A percentile compares a stretch with the other conserved stretches of the same genome.
Evolutionary conservation across 2,888 invertebrate genomes (phyloP).

Genomic region (Drosophila testacea): DNA sequence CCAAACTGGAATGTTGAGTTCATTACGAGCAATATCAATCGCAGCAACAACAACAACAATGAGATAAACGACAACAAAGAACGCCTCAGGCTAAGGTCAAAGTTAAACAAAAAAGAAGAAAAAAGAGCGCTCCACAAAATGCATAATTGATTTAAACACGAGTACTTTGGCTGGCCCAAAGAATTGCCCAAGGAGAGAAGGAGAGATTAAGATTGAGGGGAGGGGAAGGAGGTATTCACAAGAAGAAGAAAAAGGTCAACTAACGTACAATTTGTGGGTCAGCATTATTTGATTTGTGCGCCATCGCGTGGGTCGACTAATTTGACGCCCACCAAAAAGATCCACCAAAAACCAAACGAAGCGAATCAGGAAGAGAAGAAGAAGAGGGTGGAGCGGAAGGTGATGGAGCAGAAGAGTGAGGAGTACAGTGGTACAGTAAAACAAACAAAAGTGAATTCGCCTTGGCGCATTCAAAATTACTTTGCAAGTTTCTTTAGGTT

Average conservation of each 20-base stretch:
- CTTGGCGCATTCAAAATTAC: slow-evolving; percentile 69
- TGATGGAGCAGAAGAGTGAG: background rate
- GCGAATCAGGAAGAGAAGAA: slow-evolving; percentile 28
- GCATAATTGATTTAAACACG: slow-evolving; percentile 81
- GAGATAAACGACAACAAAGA: slow-evolving; percentile 63
- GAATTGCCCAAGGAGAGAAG: slow-evolving; percentile 18
- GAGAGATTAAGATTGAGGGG: background rate
- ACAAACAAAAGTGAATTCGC: slow-evolving; percentile 79
- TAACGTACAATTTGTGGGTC: slow-evolving; percentile 79
- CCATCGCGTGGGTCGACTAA: slow-evolving; percentile 72
- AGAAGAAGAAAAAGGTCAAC: slow-evolving; percentile 70
- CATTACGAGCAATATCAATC: slow-evolving; percentile 57
- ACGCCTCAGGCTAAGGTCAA: slow-evolving; percentile 76
- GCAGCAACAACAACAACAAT: slow-evolving; percentile 24
- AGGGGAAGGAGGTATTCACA: background rate
- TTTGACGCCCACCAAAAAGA: slow-evolving; percentile 71
- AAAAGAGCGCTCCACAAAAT: slow-evolving; percentile 71
- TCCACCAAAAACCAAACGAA: slow-evolving; percentile 42
- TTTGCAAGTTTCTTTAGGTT: slow-evolving; percentile 56
- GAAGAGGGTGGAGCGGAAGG: slow-evolving; percentile 4
- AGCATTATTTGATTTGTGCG: slow-evolving; percentile 77
- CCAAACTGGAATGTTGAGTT: slow-evolving; percentile 73
- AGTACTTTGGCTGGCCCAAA: slow-evolving; percentile 45
- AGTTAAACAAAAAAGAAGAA: slow-evolving; percentile 61
- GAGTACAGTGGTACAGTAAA: slow-evolving; percentile 24